Evolutionary conservation across 1,140 invertebrate species (phyloP), one percentile per base, ranked within the genome.

Genomic region (Amphibalanus amphitrite): DNA sequence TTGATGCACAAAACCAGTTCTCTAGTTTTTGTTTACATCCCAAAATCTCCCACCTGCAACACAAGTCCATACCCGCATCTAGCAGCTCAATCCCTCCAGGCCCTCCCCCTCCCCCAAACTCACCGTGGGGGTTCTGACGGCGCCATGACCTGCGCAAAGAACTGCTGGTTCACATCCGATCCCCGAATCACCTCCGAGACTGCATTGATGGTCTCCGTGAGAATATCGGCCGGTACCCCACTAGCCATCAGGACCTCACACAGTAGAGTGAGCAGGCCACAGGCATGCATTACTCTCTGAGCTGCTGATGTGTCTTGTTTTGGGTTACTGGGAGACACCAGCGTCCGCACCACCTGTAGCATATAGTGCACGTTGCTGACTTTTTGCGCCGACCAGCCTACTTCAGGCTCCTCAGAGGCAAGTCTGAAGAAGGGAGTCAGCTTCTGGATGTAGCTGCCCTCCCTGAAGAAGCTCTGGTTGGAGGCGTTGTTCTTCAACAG

Each of bases 401-500:
- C 78, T 29, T 91, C 89, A 3, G 4, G 83, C 38, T 74, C 78
- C 73, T 29, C 79, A 75, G 72, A 83, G n/a, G 84, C 85, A 33
- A 90, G 83, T 71, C 86, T 84, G 79, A 95, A 96, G 88, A 94
- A 97, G 10, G 28, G 65, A 69, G 89, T 90, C 75, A 98, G 82
- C 74, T 87, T 87, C 77, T 95, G 91, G 74, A 98, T 94, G 77
- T 95, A 97, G 78, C 88, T 90, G 69, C 90, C 95, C 85, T 99
- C 97, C 83, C 97, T 94, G 78, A 99, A 99, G 79, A 97, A 96
- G 78, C 95, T 97, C 78, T 98, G 95, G 83, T 99, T 99, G 72
- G 94, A 97, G 8, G 91, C 87, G 79, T 99, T 99, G 77, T 94
- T 95, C 77, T 91, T 89, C 1, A 99, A 81, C 69, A 99, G 83